Conservation (phyloP, 2,888 invertebrate species). For the Microdon myrmicae region DNA sequence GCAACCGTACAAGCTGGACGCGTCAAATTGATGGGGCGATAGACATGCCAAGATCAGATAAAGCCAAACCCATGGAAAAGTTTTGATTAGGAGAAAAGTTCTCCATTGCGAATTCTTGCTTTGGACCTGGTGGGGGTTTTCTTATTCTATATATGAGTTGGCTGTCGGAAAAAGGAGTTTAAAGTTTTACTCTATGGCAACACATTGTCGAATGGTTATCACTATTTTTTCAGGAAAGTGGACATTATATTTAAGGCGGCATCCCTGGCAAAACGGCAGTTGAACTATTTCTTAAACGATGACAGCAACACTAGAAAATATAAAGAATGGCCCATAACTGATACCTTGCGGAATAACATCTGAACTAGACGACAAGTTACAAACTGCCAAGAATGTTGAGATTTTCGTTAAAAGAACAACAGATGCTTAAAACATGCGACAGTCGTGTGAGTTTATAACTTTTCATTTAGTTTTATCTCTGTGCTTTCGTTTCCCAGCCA, state of each 20-base stretch:
- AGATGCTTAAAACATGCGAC: conserved; percentile 22
- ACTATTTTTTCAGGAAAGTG: conserved; percentile 47
- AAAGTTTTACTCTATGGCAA: conserved; percentile 44
- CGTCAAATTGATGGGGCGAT: conserved; percentile 46
- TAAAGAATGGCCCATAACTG: conserved; percentile 26
- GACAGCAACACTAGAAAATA: conserved; percentile 23
- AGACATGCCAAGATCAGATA: conserved; percentile 51
- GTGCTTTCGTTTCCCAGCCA: background rate
- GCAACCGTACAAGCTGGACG: conserved; percentile 42
- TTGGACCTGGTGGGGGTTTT: conserved; percentile 45
- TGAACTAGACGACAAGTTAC: conserved; percentile 18
- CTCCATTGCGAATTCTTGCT: conserved; percentile 28
- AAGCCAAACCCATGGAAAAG: conserved; percentile 37
- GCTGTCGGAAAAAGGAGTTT: conserved; percentile 33
- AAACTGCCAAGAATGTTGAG: conserved; percentile 24
- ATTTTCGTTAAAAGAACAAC: conserved; percentile 15
- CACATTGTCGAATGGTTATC: conserved; percentile 52
- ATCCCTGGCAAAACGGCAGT: conserved; percentile 33
- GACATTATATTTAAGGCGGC: conserved; percentile 38
- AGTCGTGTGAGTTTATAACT: too few relatives aligned
- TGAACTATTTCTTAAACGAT: conserved; percentile 40
- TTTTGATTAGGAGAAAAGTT: conserved; percentile 52
- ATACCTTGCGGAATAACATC: too few relatives aligned
- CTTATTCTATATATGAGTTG: conserved; percentile 23
- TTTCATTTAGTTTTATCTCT: conserved; percentile 3